Conservation (phyloP, 2,888 invertebrate species). For the Tinea semifulvella region DNA sequence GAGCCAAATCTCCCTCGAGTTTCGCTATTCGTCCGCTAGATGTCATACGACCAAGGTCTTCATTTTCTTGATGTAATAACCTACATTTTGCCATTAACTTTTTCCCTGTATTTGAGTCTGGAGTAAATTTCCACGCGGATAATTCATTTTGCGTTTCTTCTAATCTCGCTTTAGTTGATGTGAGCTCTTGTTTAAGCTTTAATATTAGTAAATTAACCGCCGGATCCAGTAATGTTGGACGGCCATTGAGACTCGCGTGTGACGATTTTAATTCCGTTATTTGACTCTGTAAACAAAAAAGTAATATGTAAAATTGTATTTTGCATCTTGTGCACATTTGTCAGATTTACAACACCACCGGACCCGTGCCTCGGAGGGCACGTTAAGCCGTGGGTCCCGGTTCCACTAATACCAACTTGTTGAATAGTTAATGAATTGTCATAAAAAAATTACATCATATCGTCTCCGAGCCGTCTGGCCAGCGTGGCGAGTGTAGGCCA, state of each 20-base stretch:
- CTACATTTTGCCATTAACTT: constrained; percentile 97
- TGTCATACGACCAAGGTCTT: constrained; percentile 95
- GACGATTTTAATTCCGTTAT: constrained; percentile 91
- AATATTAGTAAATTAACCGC: constrained; percentile 94
- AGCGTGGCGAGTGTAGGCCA: too few species aligned
- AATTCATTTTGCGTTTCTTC: constrained; percentile 98
- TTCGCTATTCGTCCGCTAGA: constrained; percentile 95
- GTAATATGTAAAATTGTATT: too few species aligned
- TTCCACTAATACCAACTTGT: too few species aligned
- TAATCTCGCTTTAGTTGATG: constrained; percentile 86
- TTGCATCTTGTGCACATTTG: too few species aligned
- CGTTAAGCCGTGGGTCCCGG: too few species aligned
- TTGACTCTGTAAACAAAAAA: constrained; percentile 89
- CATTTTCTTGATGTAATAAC: constrained; percentile 94
- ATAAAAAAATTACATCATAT: too few species aligned
- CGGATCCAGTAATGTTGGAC: constrained; percentile 82
- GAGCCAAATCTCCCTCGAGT: constrained; percentile 92
- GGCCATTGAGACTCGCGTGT: constrained; percentile 84
- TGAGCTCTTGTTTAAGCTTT: constrained; percentile 88
- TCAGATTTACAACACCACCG: too few species aligned
- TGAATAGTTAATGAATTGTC: too few species aligned
- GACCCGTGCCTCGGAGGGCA: too few species aligned
- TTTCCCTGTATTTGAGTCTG: constrained; percentile 99
- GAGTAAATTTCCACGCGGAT: constrained; percentile 98
- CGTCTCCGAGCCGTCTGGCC: too few species aligned